phyloP scores from a whole-genome alignment of 2,113 vertebrate genomes.

The Sclerurus mexicanus region DNA sequence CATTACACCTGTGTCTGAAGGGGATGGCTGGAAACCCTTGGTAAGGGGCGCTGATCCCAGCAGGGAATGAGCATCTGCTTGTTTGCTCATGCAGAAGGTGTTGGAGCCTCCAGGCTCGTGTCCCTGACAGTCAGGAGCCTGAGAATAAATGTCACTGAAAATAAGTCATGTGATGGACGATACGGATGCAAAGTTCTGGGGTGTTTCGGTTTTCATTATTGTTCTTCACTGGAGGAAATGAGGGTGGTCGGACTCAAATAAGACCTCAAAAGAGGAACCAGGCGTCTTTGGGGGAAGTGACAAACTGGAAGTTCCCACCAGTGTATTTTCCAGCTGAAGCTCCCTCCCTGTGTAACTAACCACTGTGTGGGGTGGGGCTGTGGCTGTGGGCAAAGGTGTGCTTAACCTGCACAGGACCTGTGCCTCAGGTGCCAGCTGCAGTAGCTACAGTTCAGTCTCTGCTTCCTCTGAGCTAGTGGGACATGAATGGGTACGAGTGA shows the following conservation, averaged over 20 bases:
- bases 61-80: neutral
- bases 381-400: fast-evolving
- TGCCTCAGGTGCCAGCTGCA: neutral
- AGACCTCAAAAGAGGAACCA: neutral
- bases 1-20: neutral
- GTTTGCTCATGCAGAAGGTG: neutral
- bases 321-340: neutral
- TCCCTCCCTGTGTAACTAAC: neutral
- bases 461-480: neutral
- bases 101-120: neutral
- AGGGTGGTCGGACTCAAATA: neutral
- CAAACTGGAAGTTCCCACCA: neutral
- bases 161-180: neutral
- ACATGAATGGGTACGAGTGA: neutral
- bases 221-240: neutral
- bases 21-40: neutral
- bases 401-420: neutral
- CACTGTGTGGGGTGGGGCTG: neutral
- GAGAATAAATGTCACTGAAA: neutral
- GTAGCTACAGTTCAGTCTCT: neutral
- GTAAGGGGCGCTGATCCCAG: neutral
- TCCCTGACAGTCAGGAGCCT: neutral
- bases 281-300: neutral
- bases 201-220: neutral
- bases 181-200: neutral